Conservation (phyloP, 2,888 invertebrate species). For the Metalampra italica region DNA sequence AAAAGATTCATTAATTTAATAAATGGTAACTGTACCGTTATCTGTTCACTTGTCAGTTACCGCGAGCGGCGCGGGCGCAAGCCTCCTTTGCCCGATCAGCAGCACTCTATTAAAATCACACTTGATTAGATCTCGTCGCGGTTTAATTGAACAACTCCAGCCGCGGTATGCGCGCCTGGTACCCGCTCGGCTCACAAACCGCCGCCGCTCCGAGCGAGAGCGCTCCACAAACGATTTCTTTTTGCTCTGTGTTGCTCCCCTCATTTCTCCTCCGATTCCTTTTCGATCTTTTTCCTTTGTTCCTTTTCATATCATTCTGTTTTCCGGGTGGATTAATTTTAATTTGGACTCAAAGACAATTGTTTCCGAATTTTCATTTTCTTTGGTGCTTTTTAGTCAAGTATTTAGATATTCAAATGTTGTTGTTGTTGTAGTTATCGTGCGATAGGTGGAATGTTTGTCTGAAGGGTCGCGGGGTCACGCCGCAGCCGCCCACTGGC, state of each 20-base stretch:
- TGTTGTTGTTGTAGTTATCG: slow-evolving; percentile 14
- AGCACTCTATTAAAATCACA: slow-evolving; percentile 66
- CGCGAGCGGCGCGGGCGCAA: slow-evolving; percentile 15
- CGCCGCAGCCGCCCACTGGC: slow-evolving; percentile 64
- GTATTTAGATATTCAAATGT: slow-evolving; percentile 21
- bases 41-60: slow-evolving; percentile 31
- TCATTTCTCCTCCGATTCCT: slow-evolving; percentile 47
- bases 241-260: no score
- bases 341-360: slow-evolving; percentile 57
- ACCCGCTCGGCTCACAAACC: slow-evolving; percentile 30
- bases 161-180: slow-evolving; percentile 59
- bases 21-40: slow-evolving; percentile 41
- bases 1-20: slow-evolving; percentile 39
- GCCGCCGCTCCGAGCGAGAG: slow-evolving; percentile 28
- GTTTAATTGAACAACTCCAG: slow-evolving; percentile 62
- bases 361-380: slow-evolving; percentile 5
- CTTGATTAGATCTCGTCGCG: slow-evolving; percentile 64
- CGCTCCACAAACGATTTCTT: slow-evolving; percentile 42
- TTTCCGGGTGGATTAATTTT: slow-evolving; percentile 69
- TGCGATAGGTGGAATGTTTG: slow-evolving; percentile 58
- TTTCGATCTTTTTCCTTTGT: slow-evolving; percentile 57
- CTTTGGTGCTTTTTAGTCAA: slow-evolving; percentile 15
- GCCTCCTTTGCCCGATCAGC: slow-evolving; percentile 36
- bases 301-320: slow-evolving; percentile 67
- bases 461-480: slow-evolving; percentile 67